Conservation (phyloP, 2,113 vertebrate genomes). For the Sakesphorus luctuosus region DNA sequence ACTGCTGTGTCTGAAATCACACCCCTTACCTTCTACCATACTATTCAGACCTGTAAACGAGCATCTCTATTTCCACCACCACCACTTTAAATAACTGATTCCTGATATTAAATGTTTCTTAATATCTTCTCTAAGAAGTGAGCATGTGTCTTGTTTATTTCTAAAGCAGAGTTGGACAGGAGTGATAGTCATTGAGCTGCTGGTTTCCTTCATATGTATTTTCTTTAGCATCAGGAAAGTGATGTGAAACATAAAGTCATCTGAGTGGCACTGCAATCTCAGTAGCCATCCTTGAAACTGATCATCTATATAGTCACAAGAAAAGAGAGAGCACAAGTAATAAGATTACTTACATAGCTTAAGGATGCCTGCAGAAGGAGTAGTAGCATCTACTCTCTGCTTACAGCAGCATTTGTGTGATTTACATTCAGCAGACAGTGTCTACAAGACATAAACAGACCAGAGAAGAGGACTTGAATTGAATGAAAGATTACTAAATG, state of each 20-base stretch:
- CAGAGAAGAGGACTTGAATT: background rate
- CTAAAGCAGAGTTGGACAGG: background rate
- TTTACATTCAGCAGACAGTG: background rate
- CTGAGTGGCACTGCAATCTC: background rate
- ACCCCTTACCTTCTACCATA: background rate
- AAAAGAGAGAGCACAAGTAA: background rate
- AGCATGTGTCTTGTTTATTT: background rate
- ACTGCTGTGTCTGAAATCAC: background rate
- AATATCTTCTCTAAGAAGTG: background rate
- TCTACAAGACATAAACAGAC: background rate
- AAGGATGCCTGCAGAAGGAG: background rate
- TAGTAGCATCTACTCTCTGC: background rate
- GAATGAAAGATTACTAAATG: background rate
- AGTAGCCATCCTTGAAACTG: background rate
- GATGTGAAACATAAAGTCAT: background rate
- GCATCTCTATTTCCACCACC: background rate
- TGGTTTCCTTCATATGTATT: background rate
- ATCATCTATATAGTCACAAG: background rate
- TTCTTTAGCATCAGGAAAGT: background rate
- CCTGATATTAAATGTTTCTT: background rate
- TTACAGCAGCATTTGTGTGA: background rate
- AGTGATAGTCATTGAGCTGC: background rate
- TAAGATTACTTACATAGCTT: rapidly evolving
- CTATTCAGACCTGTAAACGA: background rate
- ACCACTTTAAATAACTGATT: background rate